Percentiles rank a stretch among this genome's conserved stretches.
These are phyloP conservation scores for Siniperca obscura DNA, from an alignment of 2,797 vertebrate genomes.

Conservation along the genomic window DNA sequence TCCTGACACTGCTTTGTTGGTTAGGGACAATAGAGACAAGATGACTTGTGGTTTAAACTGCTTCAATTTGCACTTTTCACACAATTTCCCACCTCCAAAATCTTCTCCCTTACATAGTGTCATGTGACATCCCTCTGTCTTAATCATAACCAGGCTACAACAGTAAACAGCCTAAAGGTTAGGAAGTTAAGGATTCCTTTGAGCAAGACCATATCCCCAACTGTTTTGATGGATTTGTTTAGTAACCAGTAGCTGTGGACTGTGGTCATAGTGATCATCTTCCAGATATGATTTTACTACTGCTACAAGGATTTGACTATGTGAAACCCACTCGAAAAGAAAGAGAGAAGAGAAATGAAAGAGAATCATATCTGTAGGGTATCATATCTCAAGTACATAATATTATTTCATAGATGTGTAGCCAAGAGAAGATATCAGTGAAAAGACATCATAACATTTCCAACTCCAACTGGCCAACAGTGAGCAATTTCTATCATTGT, in stretches of 20 bases:
- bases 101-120: conserved; percentile 1
- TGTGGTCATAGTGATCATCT: not conserved
- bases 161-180: conserved; percentile 19
- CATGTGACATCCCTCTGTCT: conserved; percentile 1
- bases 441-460: not conserved
- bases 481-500: conserved; percentile 14
- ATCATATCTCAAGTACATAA: not conserved
- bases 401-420: not conserved
- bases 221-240: conserved; percentile 8
- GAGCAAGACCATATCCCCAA: not conserved
- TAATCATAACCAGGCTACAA: conserved; percentile 28
- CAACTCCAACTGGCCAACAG: not conserved
- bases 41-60: conserved; percentile 49
- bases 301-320: not conserved
- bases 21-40: conserved; percentile 57
- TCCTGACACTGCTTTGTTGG: conserved; percentile 52
- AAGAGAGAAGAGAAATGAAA: not conserved
- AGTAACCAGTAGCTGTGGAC: not conserved
- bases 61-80: conserved; percentile 31
- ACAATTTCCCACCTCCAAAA: conserved; percentile 21
- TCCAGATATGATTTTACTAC: not conserved
- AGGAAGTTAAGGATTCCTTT: not conserved
- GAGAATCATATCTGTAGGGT: not conserved
- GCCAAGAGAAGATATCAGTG: conserved; percentile 1
- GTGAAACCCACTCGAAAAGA: no score